phyloP scores from a whole-genome alignment of 1,140 invertebrate genomes.

The Bombus ignitus region DNA sequence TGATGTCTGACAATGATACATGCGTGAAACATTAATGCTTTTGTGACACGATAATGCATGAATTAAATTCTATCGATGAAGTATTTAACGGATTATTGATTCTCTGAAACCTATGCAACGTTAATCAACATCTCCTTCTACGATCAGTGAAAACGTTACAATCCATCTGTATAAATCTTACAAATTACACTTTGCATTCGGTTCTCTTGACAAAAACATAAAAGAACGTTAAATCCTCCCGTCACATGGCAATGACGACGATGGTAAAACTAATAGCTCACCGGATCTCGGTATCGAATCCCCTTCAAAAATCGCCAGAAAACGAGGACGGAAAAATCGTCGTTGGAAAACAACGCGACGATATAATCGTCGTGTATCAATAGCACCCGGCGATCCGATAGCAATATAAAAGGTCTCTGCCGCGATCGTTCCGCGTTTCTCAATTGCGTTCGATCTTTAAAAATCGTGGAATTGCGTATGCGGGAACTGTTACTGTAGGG shows the following conservation, averaged over 20 bases:
- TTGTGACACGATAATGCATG: no score
- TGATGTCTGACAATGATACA: background rate
- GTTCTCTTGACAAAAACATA: background rate
- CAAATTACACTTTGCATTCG: background rate
- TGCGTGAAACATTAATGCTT: background rate
- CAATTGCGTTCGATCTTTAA: constrained; percentile 6
- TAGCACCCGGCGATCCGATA: background rate
- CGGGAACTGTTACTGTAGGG: background rate
- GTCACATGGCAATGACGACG: background rate
- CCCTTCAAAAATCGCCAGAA: background rate
- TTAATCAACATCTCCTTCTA: background rate
- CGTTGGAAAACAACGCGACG: background rate
- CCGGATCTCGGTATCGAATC: background rate
- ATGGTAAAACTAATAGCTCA: background rate
- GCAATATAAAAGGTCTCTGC: constrained; percentile 31
- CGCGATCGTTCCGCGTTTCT: constrained; percentile 7
- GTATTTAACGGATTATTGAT: background rate
- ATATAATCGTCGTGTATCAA: constrained; percentile 15
- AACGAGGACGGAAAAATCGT: background rate
- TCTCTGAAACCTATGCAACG: background rate
- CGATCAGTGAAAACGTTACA: background rate
- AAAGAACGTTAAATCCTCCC: background rate
- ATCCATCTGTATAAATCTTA: background rate
- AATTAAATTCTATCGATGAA: background rate
- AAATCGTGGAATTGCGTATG: background rate